phyloP scores from a whole-genome alignment of 2,888 invertebrate genomes.

The Euclidia mi region DNA sequence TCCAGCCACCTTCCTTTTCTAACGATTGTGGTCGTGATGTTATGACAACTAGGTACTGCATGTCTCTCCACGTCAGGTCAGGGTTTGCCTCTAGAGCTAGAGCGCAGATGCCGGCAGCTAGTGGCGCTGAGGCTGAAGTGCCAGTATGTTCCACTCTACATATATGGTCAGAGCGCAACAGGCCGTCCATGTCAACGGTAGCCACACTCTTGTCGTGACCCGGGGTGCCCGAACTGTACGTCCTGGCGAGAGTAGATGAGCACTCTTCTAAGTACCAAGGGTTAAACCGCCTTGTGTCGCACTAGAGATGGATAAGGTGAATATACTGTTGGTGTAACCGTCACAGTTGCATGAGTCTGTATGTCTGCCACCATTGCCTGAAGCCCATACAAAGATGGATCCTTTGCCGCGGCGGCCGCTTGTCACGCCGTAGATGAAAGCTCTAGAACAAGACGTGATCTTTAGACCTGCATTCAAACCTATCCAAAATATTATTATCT shows the following conservation, averaged over 20 bases:
- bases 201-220: conserved; percentile 97
- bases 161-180: conserved; percentile 96
- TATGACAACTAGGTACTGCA: conserved; percentile 98
- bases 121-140: conserved; percentile 97
- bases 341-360: conserved; percentile 99
- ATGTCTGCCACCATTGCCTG: conserved; percentile 98
- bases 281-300: conserved; percentile 99
- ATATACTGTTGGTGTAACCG: conserved; percentile 99
- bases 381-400: conserved; percentile 99
- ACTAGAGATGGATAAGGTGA: conserved; percentile 99
- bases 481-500: too few species aligned
- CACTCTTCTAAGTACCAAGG: conserved; percentile 99
- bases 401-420: conserved; percentile 98
- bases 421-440: conserved; percentile 98
- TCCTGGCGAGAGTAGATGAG: conserved; percentile 98
- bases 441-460: conserved; percentile 88
- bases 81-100: conserved; percentile 98
- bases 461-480: too few species aligned
- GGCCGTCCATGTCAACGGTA: conserved; percentile 97
- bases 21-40: conserved; percentile 97
- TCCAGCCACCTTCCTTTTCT: conserved; percentile 98
- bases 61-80: conserved; percentile 98
- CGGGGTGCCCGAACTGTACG: conserved; percentile 99
- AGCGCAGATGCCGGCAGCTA: conserved; percentile 98
- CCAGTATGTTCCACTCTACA: conserved; percentile 98